Conservation (phyloP, 2,113 vertebrate species). For the Cercopithecus mona region DNA sequence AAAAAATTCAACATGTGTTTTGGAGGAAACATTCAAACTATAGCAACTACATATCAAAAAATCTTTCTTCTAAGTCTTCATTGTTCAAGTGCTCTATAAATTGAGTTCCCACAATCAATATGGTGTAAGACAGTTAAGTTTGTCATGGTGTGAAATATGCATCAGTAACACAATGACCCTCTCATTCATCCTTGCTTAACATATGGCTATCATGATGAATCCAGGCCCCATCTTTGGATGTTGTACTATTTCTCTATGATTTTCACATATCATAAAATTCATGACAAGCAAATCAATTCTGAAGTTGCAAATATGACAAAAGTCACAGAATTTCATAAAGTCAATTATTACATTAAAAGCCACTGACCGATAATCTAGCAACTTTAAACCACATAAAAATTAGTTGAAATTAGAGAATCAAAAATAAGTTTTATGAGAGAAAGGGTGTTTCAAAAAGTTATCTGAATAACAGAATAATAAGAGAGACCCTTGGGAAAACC, state of each 20-base stretch:
- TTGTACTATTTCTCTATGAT: background rate
- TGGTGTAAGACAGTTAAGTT: background rate
- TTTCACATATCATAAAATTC: background rate
- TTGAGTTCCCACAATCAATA: background rate
- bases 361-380: background rate
- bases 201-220: background rate
- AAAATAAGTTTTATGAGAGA: background rate
- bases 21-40: background rate
- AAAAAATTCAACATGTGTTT: background rate
- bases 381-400: background rate
- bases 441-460: background rate
- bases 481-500: background rate
- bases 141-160: background rate
- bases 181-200: background rate
- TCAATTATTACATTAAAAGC: background rate
- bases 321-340: background rate
- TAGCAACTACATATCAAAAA: background rate
- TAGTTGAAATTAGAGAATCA: background rate
- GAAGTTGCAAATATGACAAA: background rate
- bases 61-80: background rate
- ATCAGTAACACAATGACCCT: fast-evolving
- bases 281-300: background rate
- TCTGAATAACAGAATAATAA: background rate
- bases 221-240: background rate
- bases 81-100: background rate